These are phyloP conservation scores for Arothron firmamentum DNA, from an alignment of 2,113 vertebrate species.

Conservation along the genomic window DNA sequence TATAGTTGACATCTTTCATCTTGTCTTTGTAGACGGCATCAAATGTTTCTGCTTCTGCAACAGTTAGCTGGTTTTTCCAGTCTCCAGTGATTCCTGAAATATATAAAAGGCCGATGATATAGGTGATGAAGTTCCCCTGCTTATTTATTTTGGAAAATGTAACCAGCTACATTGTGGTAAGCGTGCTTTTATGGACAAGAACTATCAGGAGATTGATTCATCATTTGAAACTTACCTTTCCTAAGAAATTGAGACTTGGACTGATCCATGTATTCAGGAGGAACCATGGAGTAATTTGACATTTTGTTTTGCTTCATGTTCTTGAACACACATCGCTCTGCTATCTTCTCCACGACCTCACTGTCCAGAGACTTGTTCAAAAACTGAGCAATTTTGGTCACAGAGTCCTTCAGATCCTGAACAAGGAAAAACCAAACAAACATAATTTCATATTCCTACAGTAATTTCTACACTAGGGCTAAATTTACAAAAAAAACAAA, in stretches of 20 bases:
- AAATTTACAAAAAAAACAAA: neutral
- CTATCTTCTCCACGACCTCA: constrained; percentile 55
- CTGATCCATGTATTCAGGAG: constrained; percentile 27
- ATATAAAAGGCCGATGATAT: neutral
- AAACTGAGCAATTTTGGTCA: constrained; percentile 48
- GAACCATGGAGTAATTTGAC: constrained; percentile 67
- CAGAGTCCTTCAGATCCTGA: constrained; percentile 62
- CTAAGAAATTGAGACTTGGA: constrained; percentile 4
- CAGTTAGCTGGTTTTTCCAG: constrained; percentile 62
- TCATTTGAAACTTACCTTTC: neutral
- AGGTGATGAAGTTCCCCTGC: neutral
- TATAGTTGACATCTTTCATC: constrained; percentile 65
- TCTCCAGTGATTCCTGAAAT: constrained; percentile 6
- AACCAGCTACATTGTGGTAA: neutral
- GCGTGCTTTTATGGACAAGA: neutral
- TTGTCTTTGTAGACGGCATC: constrained; percentile 64
- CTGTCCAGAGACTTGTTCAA: constrained; percentile 52
- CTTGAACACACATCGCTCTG: constrained; percentile 57
- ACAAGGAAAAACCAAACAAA: neutral
- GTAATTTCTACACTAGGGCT: neutral
- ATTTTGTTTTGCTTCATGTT: constrained; percentile 73
- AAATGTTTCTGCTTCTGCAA: constrained; percentile 60
- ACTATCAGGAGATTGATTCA: neutral
- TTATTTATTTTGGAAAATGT: neutral
- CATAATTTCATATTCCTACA: neutral